A percentile compares a stretch with the other conserved stretches of the same genome.
These are phyloP conservation scores for Esox lucius DNA, from an alignment of 2,797 vertebrate species.

Conservation along the genomic window DNA sequence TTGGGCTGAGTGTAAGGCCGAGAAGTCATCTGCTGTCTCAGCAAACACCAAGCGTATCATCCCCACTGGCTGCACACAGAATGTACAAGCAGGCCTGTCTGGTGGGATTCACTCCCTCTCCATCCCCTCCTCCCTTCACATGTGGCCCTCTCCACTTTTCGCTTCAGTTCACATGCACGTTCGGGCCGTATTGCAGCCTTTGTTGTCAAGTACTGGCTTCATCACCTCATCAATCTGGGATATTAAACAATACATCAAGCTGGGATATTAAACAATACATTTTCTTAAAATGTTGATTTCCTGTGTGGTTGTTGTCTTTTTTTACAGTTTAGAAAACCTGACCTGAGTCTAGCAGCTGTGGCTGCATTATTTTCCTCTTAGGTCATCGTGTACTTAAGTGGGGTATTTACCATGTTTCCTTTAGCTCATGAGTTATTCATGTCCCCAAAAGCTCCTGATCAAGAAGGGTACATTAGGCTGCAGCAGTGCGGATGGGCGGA, in stretches of 20 bases:
- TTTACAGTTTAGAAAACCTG: background rate
- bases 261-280: background rate
- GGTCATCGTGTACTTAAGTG: conserved; percentile 12
- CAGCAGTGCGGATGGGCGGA: conserved; percentile 15
- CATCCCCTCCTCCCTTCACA: conserved; percentile 5
- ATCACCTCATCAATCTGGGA: background rate
- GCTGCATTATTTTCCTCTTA: conserved; percentile 30
- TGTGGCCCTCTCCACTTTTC: conserved; percentile 38
- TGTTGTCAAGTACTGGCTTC: background rate
- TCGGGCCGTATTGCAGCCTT: conserved; percentile 4
- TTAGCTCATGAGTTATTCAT: conserved; percentile 65
- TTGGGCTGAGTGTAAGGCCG: conserved; percentile 56
- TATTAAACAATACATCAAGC: background rate
- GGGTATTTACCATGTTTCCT: conserved; percentile 53
- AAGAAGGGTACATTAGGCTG: conserved; percentile 22
- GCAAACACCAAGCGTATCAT: conserved; percentile 67
- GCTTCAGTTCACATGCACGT: conserved; percentile 50
- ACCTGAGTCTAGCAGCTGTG: conserved; percentile 2
- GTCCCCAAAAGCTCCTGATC: conserved; percentile 34
- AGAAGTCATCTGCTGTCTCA: conserved; percentile 74
- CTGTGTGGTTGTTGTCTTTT: background rate
- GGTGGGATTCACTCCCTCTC: conserved; percentile 28
- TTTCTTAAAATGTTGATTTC: background rate
- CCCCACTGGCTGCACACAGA: conserved; percentile 43
- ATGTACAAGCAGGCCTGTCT: conserved; percentile 48